Conservation (phyloP, 2,888 invertebrate genomes). For the Lumbricus terrestris region DNA sequence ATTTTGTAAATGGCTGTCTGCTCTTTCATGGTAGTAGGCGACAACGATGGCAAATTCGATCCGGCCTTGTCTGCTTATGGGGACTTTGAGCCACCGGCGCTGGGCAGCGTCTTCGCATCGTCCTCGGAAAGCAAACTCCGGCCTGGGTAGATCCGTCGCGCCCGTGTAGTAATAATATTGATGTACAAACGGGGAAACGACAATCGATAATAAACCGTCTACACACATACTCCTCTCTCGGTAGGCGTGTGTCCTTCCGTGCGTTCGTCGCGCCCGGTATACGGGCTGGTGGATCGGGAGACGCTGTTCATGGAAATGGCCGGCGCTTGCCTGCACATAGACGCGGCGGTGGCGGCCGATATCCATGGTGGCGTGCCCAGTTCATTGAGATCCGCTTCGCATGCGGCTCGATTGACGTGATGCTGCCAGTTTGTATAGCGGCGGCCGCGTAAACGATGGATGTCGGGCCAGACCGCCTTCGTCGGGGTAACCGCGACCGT, state of each 20-base stretch:
- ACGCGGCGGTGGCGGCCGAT: not conserved
- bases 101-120: not conserved
- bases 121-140: conserved; percentile 3
- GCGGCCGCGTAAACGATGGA: not conserved
- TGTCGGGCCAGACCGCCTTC: not conserved
- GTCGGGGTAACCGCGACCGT: not conserved
- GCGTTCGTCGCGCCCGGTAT: not conserved
- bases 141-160: not conserved
- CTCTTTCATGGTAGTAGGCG: not conserved
- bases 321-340: not conserved
- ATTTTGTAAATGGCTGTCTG: not conserved
- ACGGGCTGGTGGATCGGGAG: not conserved
- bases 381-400: conserved; percentile 3
- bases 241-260: not conserved
- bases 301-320: conserved; percentile 3
- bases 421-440: not conserved
- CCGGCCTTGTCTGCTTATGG: not conserved
- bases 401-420: not conserved
- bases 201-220: conserved; percentile 14
- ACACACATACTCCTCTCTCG: not conserved
- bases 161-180: conserved; percentile 15
- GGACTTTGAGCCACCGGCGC: not conserved
- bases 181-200: conserved; percentile 10
- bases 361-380: not conserved
- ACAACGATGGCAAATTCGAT: conserved; percentile 3